A percentile compares a stretch with the other conserved stretches of the same genome.
These are phyloP conservation scores for Orchestia grillus DNA, from an alignment of 1,140 invertebrate genomes.

Conservation along the genomic window DNA sequence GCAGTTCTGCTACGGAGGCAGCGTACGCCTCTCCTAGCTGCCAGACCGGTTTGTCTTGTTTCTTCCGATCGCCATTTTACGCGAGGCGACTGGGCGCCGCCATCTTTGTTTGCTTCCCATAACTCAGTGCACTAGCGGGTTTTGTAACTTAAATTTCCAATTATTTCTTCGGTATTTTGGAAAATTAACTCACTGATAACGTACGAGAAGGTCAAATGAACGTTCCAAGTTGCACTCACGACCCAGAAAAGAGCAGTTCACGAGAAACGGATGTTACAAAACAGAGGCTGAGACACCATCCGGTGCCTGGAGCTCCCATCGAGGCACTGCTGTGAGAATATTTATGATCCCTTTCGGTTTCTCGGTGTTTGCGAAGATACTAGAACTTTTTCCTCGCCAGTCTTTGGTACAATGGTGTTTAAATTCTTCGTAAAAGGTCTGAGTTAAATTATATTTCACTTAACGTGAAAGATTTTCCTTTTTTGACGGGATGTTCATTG, in stretches of 20 bases:
- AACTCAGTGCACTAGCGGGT: not conserved
- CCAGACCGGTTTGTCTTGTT: conserved; percentile 50
- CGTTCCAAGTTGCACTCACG: not conserved
- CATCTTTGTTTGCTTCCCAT: conserved; percentile 44
- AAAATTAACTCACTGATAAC: not conserved
- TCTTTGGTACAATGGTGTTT: not conserved
- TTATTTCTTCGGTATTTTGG: not conserved
- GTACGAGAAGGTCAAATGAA: not conserved
- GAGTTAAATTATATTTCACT: not conserved
- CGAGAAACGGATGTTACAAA: conserved; percentile 19
- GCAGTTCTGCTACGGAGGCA: not conserved
- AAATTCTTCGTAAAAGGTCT: not conserved
- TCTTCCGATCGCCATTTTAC: conserved; percentile 40
- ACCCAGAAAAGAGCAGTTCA: not conserved
- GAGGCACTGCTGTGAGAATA: conserved; percentile 3
- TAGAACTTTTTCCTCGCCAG: not conserved
- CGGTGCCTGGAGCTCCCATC: not conserved
- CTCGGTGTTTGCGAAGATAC: not conserved
- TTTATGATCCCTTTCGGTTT: not conserved
- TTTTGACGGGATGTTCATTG: not conserved
- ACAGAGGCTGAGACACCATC: not conserved
- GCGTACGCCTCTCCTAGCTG: not conserved
- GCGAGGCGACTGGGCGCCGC: not conserved
- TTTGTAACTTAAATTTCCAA: not conserved
- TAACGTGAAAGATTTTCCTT: not conserved